Base-by-base conservation (phyloP, 2,888 invertebrate species). In the Cordylochernes scorpioides region DNA sequence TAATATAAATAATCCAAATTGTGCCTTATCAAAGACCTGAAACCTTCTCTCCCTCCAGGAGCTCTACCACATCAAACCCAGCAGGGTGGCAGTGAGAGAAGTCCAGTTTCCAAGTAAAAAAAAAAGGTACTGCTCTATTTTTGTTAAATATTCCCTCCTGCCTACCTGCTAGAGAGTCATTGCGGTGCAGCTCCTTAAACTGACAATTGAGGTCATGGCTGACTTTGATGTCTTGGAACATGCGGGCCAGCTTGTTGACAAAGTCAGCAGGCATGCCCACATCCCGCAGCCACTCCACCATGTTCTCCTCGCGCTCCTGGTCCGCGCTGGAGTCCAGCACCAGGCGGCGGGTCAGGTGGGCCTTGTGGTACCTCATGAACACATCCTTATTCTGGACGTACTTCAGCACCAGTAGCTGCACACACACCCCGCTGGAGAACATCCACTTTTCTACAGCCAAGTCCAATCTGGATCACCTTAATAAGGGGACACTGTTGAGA, bases 181-280 rank as follows among this genome's bases (percentile, higher is more conserved):
- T 78, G 34, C 73, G 71, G 17, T 13, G 8, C 38, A 61, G 59
- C 41, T 66, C 64, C 48, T 69, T 70, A 54, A 97, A 94, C 49
- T 80, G 77, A 43, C 71, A 67, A 58, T 91, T 91, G 34, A 97
- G 63, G 60, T 94, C 94, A 57, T 88, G 84, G 51, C 86, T 88
- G 24, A 68, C 82, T 64, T 97, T 94, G 42, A 99, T 80, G 53
- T 97, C 97, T 61, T 61, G 60, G 39, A 62, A 57, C 97, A 97
- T 99, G 41, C 94, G 63, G 6, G 84, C 86, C 46, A 97, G 58
- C 57, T 94, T 91, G 60, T 91, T 94, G 12, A 97, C 88, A 59
- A 84, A 91, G 57, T 99, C 97, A 1, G 94, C 91, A 3, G 97
- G 97, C 94, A 99, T 97, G 17, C 97, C 97, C 10, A 88, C 84